Evolutionary conservation across 2,888 invertebrate species (phyloP).

Genomic region (Torymus texanus): DNA sequence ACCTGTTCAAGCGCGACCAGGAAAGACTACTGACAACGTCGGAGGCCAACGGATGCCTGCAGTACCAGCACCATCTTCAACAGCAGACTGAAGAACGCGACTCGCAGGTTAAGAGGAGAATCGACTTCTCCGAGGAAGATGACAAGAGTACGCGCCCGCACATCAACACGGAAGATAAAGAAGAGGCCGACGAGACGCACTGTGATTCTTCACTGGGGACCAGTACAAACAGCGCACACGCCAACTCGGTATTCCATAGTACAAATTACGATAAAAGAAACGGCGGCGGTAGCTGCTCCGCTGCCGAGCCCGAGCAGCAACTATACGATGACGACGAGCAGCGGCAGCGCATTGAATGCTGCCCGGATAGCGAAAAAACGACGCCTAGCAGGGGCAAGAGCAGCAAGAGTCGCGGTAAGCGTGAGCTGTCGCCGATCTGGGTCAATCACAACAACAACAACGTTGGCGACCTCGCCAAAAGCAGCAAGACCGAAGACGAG

Average conservation of each 20-base stretch:
- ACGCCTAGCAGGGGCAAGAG: background rate
- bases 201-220: slow-evolving; percentile 54
- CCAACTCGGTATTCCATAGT: slow-evolving; percentile 64
- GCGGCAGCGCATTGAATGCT: background rate
- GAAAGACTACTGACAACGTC: slow-evolving; percentile 54
- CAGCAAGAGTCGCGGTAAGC: slow-evolving; percentile 29
- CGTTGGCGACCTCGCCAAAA: too few relatives aligned
- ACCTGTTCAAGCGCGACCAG: slow-evolving; percentile 69
- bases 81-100: too few relatives aligned
- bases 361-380: background rate
- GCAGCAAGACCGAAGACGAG: background rate
- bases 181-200: slow-evolving; percentile 59
- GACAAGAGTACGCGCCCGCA: slow-evolving; percentile 51
- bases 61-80: background rate
- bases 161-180: slow-evolving; percentile 65
- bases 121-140: slow-evolving; percentile 66
- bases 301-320: background rate
- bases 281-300: slow-evolving; percentile 8
- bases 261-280: slow-evolving; percentile 63
- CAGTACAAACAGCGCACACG: slow-evolving; percentile 64
- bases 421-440: slow-evolving; percentile 56
- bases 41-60: slow-evolving; percentile 52
- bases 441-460: slow-evolving; percentile 1
- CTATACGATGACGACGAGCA: background rate
- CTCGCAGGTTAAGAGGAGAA: slow-evolving; percentile 61